These are phyloP conservation scores for Okapia johnstoni DNA, from an alignment of 2,113 vertebrate species.

Conservation along the genomic window DNA sequence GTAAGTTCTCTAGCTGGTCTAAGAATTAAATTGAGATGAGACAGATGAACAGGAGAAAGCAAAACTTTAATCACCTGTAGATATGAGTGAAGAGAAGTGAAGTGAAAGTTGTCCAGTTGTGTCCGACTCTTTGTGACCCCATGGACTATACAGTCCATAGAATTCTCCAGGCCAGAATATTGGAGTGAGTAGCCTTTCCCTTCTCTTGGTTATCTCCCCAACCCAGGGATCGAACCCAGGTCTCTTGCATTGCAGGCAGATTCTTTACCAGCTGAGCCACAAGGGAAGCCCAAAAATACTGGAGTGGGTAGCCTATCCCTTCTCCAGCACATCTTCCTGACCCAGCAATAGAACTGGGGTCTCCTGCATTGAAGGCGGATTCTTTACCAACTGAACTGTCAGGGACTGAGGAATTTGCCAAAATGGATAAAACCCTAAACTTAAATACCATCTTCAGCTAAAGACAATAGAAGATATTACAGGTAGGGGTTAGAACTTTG, in stretches of 20 bases:
- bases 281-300: neutral
- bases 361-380: neutral
- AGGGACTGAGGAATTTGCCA: neutral
- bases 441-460: neutral
- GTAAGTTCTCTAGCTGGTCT: neutral
- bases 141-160: neutral
- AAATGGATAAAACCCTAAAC: neutral
- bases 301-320: neutral
- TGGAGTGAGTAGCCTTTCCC: neutral
- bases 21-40: neutral
- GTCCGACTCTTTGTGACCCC: accelerated
- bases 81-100: neutral
- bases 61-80: neutral
- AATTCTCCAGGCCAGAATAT: neutral
- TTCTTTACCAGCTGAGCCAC: neutral
- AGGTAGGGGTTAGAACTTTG: neutral
- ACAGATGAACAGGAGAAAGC: neutral
- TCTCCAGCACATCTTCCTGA: accelerated
- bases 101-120: neutral
- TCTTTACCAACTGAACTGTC: neutral
- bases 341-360: neutral
- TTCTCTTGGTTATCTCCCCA: neutral
- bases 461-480: neutral
- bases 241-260: neutral
- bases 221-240: neutral